These are phyloP conservation scores for Conger conger DNA, from an alignment of 2,113 vertebrate species.

Conservation along the genomic window DNA sequence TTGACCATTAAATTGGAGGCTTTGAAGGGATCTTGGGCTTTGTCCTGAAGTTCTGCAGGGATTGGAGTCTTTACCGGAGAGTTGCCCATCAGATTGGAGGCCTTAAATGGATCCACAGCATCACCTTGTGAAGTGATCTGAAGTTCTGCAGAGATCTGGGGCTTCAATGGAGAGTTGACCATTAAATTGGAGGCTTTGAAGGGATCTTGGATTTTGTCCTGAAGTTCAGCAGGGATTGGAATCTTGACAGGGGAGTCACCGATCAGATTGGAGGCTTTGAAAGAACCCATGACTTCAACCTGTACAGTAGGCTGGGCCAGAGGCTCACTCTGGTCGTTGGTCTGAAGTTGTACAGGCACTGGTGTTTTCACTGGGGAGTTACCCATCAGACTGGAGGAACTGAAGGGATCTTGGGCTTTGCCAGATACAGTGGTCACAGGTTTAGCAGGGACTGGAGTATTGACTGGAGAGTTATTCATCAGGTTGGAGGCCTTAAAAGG, in stretches of 20 bases:
- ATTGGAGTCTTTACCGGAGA: background rate
- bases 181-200: background rate
- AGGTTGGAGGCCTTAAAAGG: slow-evolving; percentile 53
- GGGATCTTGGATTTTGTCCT: too few relatives aligned
- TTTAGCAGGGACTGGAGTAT: background rate
- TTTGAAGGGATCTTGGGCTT: background rate
- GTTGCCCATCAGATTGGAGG: background rate
- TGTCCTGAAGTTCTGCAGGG: background rate
- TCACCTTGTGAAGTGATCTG: background rate
- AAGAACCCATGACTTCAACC: too few relatives aligned
- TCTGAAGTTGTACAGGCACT: too few relatives aligned
- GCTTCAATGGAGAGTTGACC: background rate
- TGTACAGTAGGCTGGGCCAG: too few relatives aligned
- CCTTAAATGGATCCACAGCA: background rate
- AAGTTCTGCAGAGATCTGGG: background rate
- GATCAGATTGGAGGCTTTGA: too few relatives aligned
- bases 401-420: too few relatives aligned
- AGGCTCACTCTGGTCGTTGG: too few relatives aligned
- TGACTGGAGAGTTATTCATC: slow-evolving; percentile 47
- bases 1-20: background rate
- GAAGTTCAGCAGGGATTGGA: too few relatives aligned
- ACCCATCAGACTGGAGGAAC: too few relatives aligned
- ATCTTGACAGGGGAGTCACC: too few relatives aligned
- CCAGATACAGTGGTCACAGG: too few relatives aligned
- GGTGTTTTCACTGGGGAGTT: too few relatives aligned